Evolutionary conservation across 2,113 vertebrate species (phyloP).

Genomic region (Corvus hawaiiensis): DNA sequence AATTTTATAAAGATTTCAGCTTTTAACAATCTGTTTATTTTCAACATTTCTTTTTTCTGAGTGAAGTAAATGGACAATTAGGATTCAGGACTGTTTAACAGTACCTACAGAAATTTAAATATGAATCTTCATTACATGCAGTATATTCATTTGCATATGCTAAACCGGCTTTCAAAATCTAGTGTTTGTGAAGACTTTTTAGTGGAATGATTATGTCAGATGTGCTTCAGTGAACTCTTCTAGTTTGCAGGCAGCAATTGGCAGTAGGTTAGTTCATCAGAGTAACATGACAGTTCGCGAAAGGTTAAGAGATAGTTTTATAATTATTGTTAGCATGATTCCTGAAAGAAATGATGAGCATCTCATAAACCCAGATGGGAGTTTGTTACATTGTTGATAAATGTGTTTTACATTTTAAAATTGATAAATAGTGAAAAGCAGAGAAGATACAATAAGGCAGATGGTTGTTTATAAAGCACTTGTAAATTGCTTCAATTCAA

Average conservation of each 20-base stretch:
- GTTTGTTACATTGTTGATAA: constrained; percentile 88
- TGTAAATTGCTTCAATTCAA: constrained; percentile 62
- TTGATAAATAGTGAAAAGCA: constrained; percentile 83
- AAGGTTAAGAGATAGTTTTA: constrained; percentile 71
- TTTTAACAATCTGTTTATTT: neutral
- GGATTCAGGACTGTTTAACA: neutral
- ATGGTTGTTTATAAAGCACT: constrained; percentile 78
- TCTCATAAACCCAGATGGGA: constrained; percentile 85
- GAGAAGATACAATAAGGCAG: constrained; percentile 84
- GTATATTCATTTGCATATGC: constrained; percentile 49
- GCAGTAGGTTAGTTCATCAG: constrained; percentile 57
- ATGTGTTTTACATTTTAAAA: constrained; percentile 82
- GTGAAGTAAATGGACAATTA: neutral
- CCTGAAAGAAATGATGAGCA: constrained; percentile 79
- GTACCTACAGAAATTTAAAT: constrained; percentile 52
- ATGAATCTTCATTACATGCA: constrained; percentile 25
- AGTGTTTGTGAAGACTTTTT: constrained; percentile 61
- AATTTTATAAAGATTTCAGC: neutral
- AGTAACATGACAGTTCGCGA: constrained; percentile 55
- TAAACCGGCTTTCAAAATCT: constrained; percentile 54
- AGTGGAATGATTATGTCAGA: constrained; percentile 61
- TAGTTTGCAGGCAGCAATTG: constrained; percentile 55
- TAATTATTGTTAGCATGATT: constrained; percentile 77
- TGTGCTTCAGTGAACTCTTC: constrained; percentile 65
- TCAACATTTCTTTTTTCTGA: neutral